Conservation (phyloP, 2,888 invertebrate genomes). For the Andrena haemorrhoa region DNA sequence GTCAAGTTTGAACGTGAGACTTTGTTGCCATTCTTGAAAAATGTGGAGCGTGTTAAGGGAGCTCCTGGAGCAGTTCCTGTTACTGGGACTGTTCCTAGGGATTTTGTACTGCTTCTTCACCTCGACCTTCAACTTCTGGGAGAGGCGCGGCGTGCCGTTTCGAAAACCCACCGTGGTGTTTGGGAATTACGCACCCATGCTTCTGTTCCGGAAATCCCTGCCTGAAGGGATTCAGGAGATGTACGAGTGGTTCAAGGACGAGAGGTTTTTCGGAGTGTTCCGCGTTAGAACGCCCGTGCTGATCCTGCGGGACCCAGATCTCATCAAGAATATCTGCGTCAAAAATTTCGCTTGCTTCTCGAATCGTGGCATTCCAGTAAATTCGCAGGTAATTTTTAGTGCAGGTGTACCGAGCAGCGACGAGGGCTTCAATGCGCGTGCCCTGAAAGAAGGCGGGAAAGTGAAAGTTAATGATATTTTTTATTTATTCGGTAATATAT, state of each 20-base stretch:
- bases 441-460: too few species aligned
- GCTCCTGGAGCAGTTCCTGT: slow-evolving; percentile 57
- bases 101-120: slow-evolving; percentile 78
- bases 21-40: background rate
- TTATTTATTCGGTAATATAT: too few species aligned
- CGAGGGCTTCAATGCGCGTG: too few species aligned
- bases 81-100: slow-evolving; percentile 65
- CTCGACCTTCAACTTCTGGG: slow-evolving; percentile 80
- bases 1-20: background rate
- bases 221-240: slow-evolving; percentile 79
- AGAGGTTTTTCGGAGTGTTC: slow-evolving; percentile 80
- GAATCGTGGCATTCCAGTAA: slow-evolving; percentile 81
- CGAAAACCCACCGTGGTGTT: slow-evolving; percentile 79
- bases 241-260: slow-evolving; percentile 80
- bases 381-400: slow-evolving; percentile 71
- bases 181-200: slow-evolving; percentile 78
- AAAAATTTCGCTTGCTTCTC: slow-evolving; percentile 79
- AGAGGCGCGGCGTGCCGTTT: slow-evolving; percentile 76
- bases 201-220: slow-evolving; percentile 79
- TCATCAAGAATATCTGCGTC: slow-evolving; percentile 78
- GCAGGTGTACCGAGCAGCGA: too few species aligned
- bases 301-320: slow-evolving; percentile 80
- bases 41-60: slow-evolving; percentile 62
- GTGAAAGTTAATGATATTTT: too few species aligned
- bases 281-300: slow-evolving; percentile 80